Conservation (phyloP, 2,113 vertebrate species). For the Ornithorhynchus anatinus region DNA sequence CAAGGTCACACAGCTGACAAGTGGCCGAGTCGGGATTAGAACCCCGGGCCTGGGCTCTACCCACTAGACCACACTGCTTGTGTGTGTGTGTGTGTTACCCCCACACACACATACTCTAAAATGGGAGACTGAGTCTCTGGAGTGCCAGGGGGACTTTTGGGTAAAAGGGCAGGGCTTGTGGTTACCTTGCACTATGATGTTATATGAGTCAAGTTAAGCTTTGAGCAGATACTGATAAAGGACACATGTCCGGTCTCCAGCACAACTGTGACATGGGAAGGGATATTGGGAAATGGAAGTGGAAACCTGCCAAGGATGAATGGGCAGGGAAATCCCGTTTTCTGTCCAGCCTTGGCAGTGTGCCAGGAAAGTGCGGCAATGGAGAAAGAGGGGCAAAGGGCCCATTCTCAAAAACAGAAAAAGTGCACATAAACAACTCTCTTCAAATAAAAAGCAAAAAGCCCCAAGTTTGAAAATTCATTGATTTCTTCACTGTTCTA, state of each 20-base stretch:
- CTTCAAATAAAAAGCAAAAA: not conserved
- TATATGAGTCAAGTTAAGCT: conserved; percentile 12
- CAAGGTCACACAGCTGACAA: no score
- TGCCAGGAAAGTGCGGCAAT: not conserved
- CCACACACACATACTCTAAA: no score
- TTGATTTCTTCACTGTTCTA: not conserved
- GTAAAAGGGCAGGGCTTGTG: not conserved
- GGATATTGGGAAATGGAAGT: conserved; percentile 31
- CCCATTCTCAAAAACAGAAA: not conserved
- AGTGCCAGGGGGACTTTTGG: no score
- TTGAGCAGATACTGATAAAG: not conserved
- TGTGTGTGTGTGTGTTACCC: not conserved
- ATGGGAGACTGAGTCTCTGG: no score
- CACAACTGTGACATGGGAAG: not conserved
- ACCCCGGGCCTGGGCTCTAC: no score
- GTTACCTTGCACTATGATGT: not conserved
- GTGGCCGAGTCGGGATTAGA: no score
- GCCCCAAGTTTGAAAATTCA: not conserved
- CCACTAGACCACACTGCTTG: no score
- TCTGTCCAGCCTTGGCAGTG: conserved; percentile 10
- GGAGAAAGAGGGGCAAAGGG: conserved; percentile 15
- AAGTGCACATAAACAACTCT: not conserved
- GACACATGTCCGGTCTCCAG: not conserved
- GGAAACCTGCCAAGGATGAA: conserved; percentile 8
- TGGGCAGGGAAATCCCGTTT: conserved; percentile 35